Evolutionary conservation across 2,113 vertebrate genomes (phyloP).

Genomic region (Labeo catla): DNA sequence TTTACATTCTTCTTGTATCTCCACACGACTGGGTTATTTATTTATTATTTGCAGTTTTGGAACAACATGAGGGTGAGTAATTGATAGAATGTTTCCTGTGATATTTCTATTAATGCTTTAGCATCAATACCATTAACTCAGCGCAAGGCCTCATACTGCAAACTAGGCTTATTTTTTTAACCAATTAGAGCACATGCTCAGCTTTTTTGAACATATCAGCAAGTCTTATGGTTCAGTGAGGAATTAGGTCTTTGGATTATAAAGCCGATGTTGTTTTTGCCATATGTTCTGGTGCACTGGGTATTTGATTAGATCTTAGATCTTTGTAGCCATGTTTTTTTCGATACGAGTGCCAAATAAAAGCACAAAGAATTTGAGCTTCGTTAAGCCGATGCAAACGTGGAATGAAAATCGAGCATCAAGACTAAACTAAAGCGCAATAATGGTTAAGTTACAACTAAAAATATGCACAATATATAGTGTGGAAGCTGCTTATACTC

Average conservation of each 20-base stretch:
- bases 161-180: slow-evolving; percentile 9
- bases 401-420: neutral
- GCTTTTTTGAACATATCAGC: neutral
- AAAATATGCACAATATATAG: neutral
- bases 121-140: neutral
- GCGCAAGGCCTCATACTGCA: neutral
- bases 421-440: neutral
- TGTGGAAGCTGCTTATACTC: neutral
- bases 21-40: neutral
- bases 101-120: slow-evolving; percentile 10
- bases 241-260: slow-evolving; percentile 1
- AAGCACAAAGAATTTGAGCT: neutral
- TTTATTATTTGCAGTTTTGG: neutral
- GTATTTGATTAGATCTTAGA: neutral
- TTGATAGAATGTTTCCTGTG: neutral
- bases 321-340: neutral
- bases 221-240: neutral
- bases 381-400: neutral
- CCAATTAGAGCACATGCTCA: neutral
- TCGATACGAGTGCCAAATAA: neutral
- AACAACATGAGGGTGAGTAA: neutral
- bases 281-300: neutral
- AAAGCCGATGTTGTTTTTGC: slow-evolving; percentile 13
- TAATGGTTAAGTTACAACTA: neutral
- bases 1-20: neutral